Percentiles rank a stretch among this genome's conserved stretches.
Evolutionary conservation across 2,113 vertebrate genomes (phyloP).

Genomic region (Syrmaticus mikado): DNA sequence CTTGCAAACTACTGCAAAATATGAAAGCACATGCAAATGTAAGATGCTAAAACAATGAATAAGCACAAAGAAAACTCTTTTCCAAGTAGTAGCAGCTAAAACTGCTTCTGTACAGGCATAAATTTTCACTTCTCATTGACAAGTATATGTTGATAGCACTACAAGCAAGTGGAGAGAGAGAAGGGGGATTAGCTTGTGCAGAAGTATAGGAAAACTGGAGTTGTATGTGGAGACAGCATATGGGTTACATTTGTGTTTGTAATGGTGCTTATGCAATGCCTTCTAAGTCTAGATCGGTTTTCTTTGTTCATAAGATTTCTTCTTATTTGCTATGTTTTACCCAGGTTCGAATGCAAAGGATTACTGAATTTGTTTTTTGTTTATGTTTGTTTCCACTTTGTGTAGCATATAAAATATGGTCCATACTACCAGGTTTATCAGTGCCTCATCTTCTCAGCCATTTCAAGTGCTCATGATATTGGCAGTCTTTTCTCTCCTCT

Average conservation of each 20-base stretch:
- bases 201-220: background rate
- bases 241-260: background rate
- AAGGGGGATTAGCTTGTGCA: background rate
- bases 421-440: background rate
- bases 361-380: background rate
- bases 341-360: background rate
- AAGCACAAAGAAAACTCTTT: background rate
- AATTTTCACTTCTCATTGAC: background rate
- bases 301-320: background rate
- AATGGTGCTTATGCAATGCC: background rate
- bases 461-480: background rate
- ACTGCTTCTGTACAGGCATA: accelerated
- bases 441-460: background rate
- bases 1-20: background rate
- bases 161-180: background rate
- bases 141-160: background rate
- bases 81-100: background rate
- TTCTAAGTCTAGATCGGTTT: background rate
- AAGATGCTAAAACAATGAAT: background rate
- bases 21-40: background rate
- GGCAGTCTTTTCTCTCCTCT: background rate
- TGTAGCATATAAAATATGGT: background rate
- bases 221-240: background rate
- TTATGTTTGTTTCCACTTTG: background rate
- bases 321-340: background rate